A percentile compares a stretch with the other conserved stretches of the same genome.
These are phyloP conservation scores for Uropetala carovei DNA, from an alignment of 2,888 invertebrate genomes.

Conservation along the genomic window DNA sequence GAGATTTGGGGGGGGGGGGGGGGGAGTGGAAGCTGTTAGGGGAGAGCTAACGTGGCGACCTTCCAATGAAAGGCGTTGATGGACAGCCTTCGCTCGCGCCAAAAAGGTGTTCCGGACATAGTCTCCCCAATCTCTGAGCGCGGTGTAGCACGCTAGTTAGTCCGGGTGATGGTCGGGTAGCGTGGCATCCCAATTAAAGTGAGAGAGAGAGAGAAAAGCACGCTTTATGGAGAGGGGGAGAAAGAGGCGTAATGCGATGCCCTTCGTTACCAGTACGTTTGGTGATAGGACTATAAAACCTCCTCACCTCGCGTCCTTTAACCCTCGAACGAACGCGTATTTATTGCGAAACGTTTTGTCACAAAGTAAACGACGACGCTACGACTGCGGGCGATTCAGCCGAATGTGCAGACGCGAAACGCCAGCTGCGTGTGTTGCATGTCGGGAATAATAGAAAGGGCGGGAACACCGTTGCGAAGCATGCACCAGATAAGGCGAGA, in stretches of 20 bases:
- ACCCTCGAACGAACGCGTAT: neutral
- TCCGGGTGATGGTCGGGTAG: constrained; percentile 11
- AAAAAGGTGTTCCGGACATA: constrained; percentile 48
- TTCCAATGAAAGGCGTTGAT: constrained; percentile 63
- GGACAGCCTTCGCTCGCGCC: constrained; percentile 55
- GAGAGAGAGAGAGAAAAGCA: neutral
- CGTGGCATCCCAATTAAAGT: neutral
- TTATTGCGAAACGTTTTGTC: neutral
- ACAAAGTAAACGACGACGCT: neutral
- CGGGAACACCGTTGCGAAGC: neutral
- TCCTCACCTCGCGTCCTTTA: neutral
- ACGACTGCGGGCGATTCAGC: neutral
- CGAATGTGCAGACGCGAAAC: neutral
- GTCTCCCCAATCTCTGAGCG: constrained; percentile 27
- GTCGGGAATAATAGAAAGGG: neutral
- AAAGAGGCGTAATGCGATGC: neutral
- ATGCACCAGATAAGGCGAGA: neutral
- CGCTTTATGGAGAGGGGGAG: neutral
- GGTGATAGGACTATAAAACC: neutral
- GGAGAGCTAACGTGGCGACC: constrained; percentile 58
- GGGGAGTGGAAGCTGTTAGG: constrained; percentile 10
- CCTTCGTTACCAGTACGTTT: neutral
- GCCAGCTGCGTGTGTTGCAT: constrained; percentile 5
- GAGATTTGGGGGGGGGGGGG: neutral
- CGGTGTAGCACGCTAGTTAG: neutral